Conservation (phyloP, 2,888 invertebrate species). For the Dynastes tityus region DNA sequence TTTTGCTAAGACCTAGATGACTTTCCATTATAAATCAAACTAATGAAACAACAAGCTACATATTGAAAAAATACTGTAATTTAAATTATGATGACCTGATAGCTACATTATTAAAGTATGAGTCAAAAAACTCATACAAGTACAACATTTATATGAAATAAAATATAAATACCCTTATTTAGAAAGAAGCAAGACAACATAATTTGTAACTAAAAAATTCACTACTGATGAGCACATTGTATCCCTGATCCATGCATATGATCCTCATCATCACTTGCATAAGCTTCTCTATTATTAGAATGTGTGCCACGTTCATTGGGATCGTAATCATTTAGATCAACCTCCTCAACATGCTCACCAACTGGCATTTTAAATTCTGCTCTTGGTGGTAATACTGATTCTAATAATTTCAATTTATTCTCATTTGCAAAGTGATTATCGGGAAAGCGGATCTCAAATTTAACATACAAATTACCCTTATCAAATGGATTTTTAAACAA, state of each 20-base stretch:
- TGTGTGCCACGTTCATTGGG: conserved; percentile 73
- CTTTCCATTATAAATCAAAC: conserved; percentile 10
- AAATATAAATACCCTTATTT: conserved; percentile 66
- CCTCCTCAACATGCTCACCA: conserved; percentile 90
- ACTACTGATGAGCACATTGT: conserved; percentile 88
- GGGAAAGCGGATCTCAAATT: conserved; percentile 91
- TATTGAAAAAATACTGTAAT: conserved; percentile 41
- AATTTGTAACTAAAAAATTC: conserved; percentile 55
- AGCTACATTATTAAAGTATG: conserved; percentile 26
- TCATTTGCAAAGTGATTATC: conserved; percentile 84
- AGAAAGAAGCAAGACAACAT: conserved; percentile 69
- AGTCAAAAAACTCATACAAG: conserved; percentile 44
- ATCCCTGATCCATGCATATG: conserved; percentile 77
- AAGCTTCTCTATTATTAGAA: conserved; percentile 77
- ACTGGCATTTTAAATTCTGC: conserved; percentile 81
- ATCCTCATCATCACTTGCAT: conserved; percentile 79
- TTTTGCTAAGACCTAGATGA: not conserved
- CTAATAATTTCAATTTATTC: conserved; percentile 79
- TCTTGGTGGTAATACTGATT: conserved; percentile 82
- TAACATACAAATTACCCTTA: conserved; percentile 89
- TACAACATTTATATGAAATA: conserved; percentile 52
- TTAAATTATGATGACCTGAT: conserved; percentile 39
- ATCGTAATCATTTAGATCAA: conserved; percentile 84
- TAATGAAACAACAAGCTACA: conserved; percentile 31
- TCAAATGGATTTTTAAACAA: conserved; percentile 87